Conservation (phyloP, 2,888 invertebrate genomes). For the Parelbella ahira region DNA sequence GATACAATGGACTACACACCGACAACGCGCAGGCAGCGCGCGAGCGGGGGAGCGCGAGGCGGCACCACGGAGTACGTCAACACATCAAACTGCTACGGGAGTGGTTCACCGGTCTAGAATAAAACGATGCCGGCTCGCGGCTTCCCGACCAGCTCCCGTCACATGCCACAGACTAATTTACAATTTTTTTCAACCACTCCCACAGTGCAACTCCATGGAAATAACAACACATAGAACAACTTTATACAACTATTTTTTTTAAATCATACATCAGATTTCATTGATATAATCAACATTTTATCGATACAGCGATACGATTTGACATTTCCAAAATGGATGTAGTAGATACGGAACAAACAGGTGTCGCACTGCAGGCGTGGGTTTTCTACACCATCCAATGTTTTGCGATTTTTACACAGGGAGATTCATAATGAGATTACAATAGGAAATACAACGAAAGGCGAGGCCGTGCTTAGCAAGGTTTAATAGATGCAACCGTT, state of each 20-base stretch:
- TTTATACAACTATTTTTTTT: too few relatives aligned
- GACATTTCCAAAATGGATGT: too few relatives aligned
- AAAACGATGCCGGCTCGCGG: conserved; percentile 45
- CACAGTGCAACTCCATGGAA: conserved; percentile 41
- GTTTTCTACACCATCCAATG: conserved; percentile 73
- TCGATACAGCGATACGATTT: conserved; percentile 13
- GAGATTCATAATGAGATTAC: conserved; percentile 78
- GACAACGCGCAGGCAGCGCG: conserved; percentile 29
- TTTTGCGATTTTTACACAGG: conserved; percentile 67
- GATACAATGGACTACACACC: conserved; percentile 38
- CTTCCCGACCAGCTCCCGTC: conserved; percentile 36
- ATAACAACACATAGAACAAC: too few relatives aligned
- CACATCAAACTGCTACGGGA: conserved; percentile 35
- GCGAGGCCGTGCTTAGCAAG: conserved; percentile 75
- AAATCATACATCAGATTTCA: conserved; percentile 21
- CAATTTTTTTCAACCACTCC: conserved; percentile 67
- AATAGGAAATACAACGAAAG: conserved; percentile 58
- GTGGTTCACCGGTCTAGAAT: conserved; percentile 49
- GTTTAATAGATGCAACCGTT: conserved; percentile 73
- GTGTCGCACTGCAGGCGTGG: conserved; percentile 42
- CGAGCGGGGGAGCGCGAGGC: conserved; percentile 31
- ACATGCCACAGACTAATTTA: conserved; percentile 58
- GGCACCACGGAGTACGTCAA: conserved; percentile 34
- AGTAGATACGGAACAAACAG: conserved; percentile 4
- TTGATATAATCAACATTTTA: conserved; percentile 19